Evolutionary conservation across 1,140 invertebrate genomes (phyloP), one percentile per base, ranked within the genome.

Genomic region (Zaprionus kolodkinae): DNA sequence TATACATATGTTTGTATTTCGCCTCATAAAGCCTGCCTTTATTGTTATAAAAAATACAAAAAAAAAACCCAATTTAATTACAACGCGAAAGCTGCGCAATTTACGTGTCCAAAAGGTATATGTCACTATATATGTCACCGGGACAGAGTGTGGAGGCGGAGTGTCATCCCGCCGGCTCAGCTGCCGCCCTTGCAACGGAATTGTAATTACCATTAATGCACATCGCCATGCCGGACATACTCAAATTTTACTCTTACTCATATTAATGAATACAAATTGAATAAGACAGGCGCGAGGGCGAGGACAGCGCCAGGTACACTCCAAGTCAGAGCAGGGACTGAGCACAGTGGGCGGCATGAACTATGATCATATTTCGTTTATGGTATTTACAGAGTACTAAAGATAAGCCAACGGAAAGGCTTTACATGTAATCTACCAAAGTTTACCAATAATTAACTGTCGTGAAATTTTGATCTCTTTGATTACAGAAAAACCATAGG

Each of bases 221-320:
- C 62, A 63, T 63, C 72, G 67, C 12, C 56, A 17, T 15, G 40
- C 48, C 30, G 52, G 68, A 72, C 43, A 60, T n/a, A 60, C 61
- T 71, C 61, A 72, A 72, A 71, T 59, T 76, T 76, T 66, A 72
- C 55, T 64, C 64, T 60, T 57, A 48, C 36, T 63, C 45, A 54
- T 40, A 69, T 73, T 79, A 79, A 77, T 79, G 69, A 73, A 73
- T 65, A 69, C 40, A 76, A 79, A 79, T 77, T 79, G 60, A 77
- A 79, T 72, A 64, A 65, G 54, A 72, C 77, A 68, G 61, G 67
- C 66, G 36, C 21, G 21, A 21, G 64, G 64, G 17, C 35, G 52
- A 57, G 38, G 45, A 13, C 35, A 6, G 36, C 21, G 6, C 6
- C 6, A 55, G 21, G 45, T 50, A 25, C 21, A 21, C 40, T 15